phyloP scores from a whole-genome alignment of 2,888 invertebrate species.

The Lasioglossum villosulum region DNA sequence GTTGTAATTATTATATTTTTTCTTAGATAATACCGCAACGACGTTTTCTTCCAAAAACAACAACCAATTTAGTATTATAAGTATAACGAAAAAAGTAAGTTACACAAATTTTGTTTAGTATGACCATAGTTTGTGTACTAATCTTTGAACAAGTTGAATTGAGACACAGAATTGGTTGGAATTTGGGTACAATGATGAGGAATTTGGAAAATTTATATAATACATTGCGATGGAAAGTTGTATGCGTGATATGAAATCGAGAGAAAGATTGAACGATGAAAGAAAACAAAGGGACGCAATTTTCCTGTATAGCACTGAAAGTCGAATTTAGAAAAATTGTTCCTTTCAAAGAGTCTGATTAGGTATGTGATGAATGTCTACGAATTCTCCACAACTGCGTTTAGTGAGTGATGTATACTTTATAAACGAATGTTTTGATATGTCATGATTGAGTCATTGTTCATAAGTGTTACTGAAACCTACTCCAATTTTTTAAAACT shows the following conservation, averaged over 20 bases:
- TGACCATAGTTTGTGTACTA: background rate
- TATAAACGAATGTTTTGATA: background rate
- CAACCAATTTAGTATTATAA: background rate
- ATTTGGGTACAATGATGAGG: background rate
- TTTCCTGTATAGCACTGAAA: background rate
- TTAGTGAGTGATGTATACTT: background rate
- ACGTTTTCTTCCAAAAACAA: background rate
- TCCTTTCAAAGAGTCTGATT: slow-evolving; percentile 13
- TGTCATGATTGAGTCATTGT: background rate
- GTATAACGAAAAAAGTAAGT: background rate
- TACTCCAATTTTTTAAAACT: background rate
- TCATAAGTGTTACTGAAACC: too few relatives aligned
- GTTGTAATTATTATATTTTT: background rate
- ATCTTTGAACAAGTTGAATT: background rate
- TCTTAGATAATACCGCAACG: background rate
- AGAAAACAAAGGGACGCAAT: background rate
- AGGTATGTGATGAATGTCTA: background rate
- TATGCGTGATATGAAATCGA: background rate
- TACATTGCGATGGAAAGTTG: background rate
- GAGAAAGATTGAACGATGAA: background rate
- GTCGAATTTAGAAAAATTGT: slow-evolving; percentile 16
- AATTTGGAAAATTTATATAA: slow-evolving; percentile 1
- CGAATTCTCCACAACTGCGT: background rate
- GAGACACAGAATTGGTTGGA: background rate
- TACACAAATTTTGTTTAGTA: background rate